phyloP scores from a whole-genome alignment of 2,797 vertebrate species.

The Buceros bicornis region DNA sequence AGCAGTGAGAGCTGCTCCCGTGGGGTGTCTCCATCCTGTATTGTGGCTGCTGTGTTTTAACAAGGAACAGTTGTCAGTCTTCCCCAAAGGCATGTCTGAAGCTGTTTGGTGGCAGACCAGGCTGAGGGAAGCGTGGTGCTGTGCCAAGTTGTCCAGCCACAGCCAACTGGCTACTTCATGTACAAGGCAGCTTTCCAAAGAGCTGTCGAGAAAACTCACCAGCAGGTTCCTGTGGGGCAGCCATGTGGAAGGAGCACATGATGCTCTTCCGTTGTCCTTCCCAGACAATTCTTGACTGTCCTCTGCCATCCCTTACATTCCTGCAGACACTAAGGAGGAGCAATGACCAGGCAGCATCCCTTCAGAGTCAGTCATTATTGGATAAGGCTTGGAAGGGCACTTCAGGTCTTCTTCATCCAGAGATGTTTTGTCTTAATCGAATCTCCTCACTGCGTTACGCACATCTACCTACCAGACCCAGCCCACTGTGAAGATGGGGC shows the following conservation, averaged over 20 bases:
- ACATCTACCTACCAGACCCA: slow-evolving; percentile 53
- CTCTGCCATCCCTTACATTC: neutral
- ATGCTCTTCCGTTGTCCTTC: neutral
- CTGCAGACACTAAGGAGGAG: neutral
- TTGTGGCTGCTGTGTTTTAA: neutral
- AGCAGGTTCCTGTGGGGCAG: neutral
- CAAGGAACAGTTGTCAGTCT: neutral
- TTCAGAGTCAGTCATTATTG: neutral
- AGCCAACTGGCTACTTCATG: neutral
- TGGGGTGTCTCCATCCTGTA: accelerated
- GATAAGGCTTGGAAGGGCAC: neutral
- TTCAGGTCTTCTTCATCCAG: neutral
- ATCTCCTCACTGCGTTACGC: neutral
- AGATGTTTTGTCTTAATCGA: neutral
- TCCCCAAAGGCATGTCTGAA: neutral
- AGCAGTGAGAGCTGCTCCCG: neutral
- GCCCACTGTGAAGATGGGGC: slow-evolving; percentile 54
- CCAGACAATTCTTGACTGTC: slow-evolving; percentile 4
- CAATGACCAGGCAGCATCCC: neutral
- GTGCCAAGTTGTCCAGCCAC: neutral
- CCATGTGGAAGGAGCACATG: slow-evolving; percentile 21
- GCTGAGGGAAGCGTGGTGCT: neutral
- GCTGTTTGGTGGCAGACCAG: neutral
- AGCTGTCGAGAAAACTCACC: neutral
- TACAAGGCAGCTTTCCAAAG: neutral